Evolutionary conservation across 2,113 vertebrate genomes (phyloP), one percentile per base, ranked within the genome.

Genomic region (Phodopus roborovskii): DNA sequence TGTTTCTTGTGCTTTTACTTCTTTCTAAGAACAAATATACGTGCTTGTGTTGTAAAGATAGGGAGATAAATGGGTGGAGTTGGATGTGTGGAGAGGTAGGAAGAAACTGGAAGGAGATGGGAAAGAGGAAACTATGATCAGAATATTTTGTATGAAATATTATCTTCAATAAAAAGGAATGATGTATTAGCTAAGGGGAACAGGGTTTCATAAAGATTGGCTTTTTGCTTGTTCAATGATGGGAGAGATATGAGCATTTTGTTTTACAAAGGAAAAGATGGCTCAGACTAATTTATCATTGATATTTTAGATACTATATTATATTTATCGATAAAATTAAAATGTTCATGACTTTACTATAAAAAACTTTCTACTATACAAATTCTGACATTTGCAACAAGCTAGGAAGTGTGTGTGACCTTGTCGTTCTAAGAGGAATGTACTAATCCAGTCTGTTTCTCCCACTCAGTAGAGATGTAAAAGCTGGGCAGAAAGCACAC

Each of bases 381-480:
- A 36, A n/a, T 81, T 22, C 50, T 58, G 33, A 58, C 20, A 24
- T 94, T 92, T 84, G 26, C 84, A 68, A 68, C 39, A 84, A 96
- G 53, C 79, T 71, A 28, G 5, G 42, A 94, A 94, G 84, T 42
- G 84, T 77, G 70, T 36, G 89, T 48, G 48, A 75, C n/a, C 33
- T 86, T 92, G 22, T 85, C 45, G 45, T 90, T 96, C 70, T 75
- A 96, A 60, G 78, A 81, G 60, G 95, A 95, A 93, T 77, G 73
- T 48, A 45, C 11, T 94, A 81, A 82, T 92, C 77, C 3, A 58
- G 7, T 1, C 28, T n/a, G n/a, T 71, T 74, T 96, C 53, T 94
- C 77, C 26, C 15, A 91, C 42, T 92, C 71, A 82, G 9, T 81
- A 68, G 42, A 95, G 45, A 62, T 82, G 36, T 75, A 92, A 96